These are phyloP conservation scores for Micromys minutus DNA, from an alignment of 2,113 vertebrate species.

Conservation along the genomic window DNA sequence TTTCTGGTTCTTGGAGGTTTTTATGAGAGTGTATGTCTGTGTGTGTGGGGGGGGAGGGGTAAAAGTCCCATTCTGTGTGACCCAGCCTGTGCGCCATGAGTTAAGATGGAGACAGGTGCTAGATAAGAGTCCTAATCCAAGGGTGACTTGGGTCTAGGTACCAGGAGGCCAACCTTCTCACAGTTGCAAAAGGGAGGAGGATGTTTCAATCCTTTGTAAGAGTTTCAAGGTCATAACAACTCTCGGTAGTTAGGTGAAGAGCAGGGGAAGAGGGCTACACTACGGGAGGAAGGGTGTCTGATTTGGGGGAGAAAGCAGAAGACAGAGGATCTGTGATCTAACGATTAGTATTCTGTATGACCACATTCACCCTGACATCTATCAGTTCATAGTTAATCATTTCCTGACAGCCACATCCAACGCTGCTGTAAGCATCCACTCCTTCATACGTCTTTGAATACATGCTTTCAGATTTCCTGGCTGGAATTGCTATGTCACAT, in stretches of 20 bases:
- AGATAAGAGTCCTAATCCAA: neutral
- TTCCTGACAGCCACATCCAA: neutral
- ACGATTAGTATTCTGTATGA: neutral
- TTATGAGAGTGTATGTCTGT: accelerated
- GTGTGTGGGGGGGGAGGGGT: neutral
- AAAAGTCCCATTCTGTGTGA: neutral
- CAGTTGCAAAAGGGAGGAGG: neutral
- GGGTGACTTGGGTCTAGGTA: neutral
- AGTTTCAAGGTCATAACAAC: neutral
- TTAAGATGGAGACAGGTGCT: neutral
- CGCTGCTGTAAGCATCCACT: neutral
- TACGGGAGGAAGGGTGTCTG: neutral
- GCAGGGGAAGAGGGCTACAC: no score
- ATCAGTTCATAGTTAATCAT: neutral
- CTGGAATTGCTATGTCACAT: neutral
- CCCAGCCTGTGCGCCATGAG: neutral
- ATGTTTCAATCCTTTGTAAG: neutral
- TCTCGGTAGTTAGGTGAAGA: neutral
- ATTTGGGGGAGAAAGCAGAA: neutral
- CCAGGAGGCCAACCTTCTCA: no score
- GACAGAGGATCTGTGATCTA: neutral
- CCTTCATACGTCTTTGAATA: neutral
- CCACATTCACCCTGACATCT: neutral
- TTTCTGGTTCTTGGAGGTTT: neutral
- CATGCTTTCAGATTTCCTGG: slow-evolving; percentile 2